Evolutionary conservation across 2,888 invertebrate genomes (phyloP).

Genomic region (Lordiphosa andalusiaca): DNA sequence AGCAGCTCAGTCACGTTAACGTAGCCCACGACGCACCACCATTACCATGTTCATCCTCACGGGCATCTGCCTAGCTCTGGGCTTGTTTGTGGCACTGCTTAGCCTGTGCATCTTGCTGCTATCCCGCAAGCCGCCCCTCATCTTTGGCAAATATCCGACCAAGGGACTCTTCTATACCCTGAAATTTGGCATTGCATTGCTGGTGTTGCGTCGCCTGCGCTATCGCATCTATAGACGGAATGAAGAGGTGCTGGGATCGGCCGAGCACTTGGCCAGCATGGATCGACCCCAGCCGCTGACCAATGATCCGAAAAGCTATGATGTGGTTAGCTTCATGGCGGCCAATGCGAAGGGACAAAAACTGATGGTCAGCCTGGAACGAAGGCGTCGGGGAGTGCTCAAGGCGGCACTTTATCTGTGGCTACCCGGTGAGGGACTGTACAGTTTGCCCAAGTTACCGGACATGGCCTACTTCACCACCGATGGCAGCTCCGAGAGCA

Average conservation of each 20-base stretch:
- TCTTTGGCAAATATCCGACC: conserved; percentile 82
- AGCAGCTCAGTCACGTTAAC: conserved; percentile 40
- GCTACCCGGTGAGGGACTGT: conserved; percentile 86
- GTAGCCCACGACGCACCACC: conserved; percentile 5
- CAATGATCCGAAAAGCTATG: conserved; percentile 83
- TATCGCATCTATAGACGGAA: conserved; percentile 79
- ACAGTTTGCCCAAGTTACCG: conserved; percentile 86
- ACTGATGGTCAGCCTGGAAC: conserved; percentile 85
- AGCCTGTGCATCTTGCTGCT: conserved; percentile 58
- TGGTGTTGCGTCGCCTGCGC: conserved; percentile 78
- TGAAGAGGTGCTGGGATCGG: conserved; percentile 55
- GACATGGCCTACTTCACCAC: conserved; percentile 84
- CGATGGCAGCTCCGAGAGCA: conserved; percentile 80
- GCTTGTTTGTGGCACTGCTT: conserved; percentile 44
- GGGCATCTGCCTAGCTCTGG: conserved; percentile 42
- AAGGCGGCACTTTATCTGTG: conserved; percentile 86
- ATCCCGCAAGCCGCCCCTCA: conserved; percentile 75
- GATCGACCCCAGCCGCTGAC: conserved; percentile 82
- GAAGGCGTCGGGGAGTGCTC: conserved; percentile 84
- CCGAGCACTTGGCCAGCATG: conserved; percentile 77
- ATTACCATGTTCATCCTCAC: conserved; percentile 48
- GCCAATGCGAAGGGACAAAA: conserved; percentile 84
- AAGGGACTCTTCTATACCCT: conserved; percentile 82
- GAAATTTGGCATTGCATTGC: conserved; percentile 81
- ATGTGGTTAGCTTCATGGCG: conserved; percentile 89